These are phyloP conservation scores for Megaceryle alcyon DNA, from an alignment of 2,797 vertebrate genomes.

Conservation along the genomic window DNA sequence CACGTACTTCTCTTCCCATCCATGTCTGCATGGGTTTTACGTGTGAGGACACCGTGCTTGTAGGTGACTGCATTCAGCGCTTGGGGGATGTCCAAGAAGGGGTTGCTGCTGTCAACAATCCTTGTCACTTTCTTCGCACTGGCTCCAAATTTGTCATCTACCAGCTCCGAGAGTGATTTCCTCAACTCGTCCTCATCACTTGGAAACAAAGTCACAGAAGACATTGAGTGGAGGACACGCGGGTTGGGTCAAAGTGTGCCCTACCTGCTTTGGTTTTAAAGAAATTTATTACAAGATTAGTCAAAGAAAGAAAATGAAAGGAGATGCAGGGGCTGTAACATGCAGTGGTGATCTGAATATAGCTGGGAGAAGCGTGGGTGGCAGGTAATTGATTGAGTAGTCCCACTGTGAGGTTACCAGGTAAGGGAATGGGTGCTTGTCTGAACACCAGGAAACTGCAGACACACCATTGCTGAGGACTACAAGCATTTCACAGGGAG, in stretches of 20 bases:
- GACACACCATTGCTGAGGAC: background rate
- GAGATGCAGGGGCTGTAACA: background rate
- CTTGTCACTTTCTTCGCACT: constrained; percentile 91
- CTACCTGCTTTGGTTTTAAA: background rate
- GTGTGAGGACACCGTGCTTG: constrained; percentile 92
- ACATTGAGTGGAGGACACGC: background rate
- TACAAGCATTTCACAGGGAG: background rate
- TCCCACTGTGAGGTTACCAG: background rate
- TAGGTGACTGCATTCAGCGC: constrained; percentile 92
- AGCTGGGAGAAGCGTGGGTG: background rate
- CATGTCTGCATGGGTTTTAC: constrained; percentile 96
- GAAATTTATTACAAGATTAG: background rate
- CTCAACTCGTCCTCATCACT: constrained; percentile 96
- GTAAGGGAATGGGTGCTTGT: background rate
- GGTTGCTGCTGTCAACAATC: constrained; percentile 93
- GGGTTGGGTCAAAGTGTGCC: background rate
- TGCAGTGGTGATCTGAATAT: background rate
- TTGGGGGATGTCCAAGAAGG: constrained; percentile 94
- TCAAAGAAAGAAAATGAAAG: background rate
- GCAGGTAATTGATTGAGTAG: background rate
- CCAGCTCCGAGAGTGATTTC: constrained; percentile 95
- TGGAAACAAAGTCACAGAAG: constrained; percentile 60
- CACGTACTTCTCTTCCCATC: constrained; percentile 95
- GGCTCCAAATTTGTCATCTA: constrained; percentile 93
- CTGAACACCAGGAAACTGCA: background rate